Percentiles rank a stretch among this genome's conserved stretches.
Conservation (phyloP, 1,140 invertebrate species). For the Drosophila sp. region DNA sequence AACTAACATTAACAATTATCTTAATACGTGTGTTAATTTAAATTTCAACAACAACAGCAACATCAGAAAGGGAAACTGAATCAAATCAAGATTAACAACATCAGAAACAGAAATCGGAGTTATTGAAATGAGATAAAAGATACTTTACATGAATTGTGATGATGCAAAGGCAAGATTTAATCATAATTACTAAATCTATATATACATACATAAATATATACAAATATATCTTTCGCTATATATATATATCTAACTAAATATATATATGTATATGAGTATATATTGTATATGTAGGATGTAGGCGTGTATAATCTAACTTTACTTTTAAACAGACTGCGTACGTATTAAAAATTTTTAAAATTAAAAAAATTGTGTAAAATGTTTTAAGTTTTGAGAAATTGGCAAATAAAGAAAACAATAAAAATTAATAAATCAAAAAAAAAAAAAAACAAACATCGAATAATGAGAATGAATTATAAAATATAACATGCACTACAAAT, state of each 20-base stretch:
- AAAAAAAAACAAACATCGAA: slow-evolving; percentile 28
- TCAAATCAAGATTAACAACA: slow-evolving; percentile 49
- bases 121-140: slow-evolving; percentile 56
- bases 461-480: slow-evolving; percentile 44
- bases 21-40: no score
- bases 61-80: slow-evolving; percentile 32
- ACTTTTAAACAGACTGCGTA: slow-evolving; percentile 82
- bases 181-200: slow-evolving; percentile 80
- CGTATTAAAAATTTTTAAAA: slow-evolving; percentile 81
- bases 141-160: slow-evolving; percentile 80
- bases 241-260: slow-evolving; percentile 64
- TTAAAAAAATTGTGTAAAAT: slow-evolving; percentile 76
- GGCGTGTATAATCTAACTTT: slow-evolving; percentile 79
- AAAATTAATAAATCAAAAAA: slow-evolving; percentile 80
- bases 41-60: background rate
- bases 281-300: slow-evolving; percentile 75
- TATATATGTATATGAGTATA: slow-evolving; percentile 52
- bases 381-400: slow-evolving; percentile 82
- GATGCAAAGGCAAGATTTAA: slow-evolving; percentile 82
- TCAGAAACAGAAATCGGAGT: slow-evolving; percentile 67
- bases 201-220: slow-evolving; percentile 56
- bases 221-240: slow-evolving; percentile 67
- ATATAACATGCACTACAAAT: slow-evolving; percentile 17
- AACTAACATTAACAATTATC: no score
- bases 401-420: slow-evolving; percentile 81